Evolutionary conservation across 2,888 invertebrate species (phyloP).

Genomic region (Drosophila anceps): DNA sequence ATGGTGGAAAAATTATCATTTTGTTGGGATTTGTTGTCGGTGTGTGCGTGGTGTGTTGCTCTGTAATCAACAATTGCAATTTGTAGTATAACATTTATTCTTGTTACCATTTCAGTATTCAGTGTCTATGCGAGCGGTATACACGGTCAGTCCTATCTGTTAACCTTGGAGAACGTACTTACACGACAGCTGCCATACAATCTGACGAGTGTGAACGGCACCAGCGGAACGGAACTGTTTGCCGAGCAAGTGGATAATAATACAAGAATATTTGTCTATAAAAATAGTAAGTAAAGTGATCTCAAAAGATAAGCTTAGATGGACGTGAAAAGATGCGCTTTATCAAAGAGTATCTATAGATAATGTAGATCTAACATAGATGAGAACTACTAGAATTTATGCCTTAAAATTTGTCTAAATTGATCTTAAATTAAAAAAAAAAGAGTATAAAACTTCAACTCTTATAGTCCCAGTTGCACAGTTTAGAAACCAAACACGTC

Average conservation of each 20-base stretch:
- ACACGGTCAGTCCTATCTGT: constrained; percentile 79
- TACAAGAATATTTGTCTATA: constrained; percentile 75
- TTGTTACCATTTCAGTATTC: constrained; percentile 80
- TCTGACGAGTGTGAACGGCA: constrained; percentile 48
- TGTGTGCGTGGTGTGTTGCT: constrained; percentile 10
- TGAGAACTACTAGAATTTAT: neutral
- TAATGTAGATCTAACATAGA: neutral
- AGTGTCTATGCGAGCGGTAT: constrained; percentile 71
- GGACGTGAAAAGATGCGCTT: neutral
- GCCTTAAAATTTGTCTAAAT: neutral
- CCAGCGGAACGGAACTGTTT: constrained; percentile 52
- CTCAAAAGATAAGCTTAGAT: neutral
- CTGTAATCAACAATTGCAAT: constrained; percentile 34
- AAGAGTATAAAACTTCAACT: neutral
- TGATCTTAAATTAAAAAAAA: neutral
- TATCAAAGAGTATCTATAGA: neutral
- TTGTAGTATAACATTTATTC: constrained; percentile 1
- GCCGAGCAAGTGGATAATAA: constrained; percentile 62
- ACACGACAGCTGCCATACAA: constrained; percentile 56
- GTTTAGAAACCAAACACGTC: neutral
- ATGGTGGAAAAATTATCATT: constrained; percentile 34
- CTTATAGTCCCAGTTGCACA: neutral
- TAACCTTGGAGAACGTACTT: constrained; percentile 65
- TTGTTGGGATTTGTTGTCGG: constrained; percentile 28
- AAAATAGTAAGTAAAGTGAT: constrained; percentile 72